Conservation (phyloP, 1,140 invertebrate genomes). For the Sminthurinus signatus region DNA sequence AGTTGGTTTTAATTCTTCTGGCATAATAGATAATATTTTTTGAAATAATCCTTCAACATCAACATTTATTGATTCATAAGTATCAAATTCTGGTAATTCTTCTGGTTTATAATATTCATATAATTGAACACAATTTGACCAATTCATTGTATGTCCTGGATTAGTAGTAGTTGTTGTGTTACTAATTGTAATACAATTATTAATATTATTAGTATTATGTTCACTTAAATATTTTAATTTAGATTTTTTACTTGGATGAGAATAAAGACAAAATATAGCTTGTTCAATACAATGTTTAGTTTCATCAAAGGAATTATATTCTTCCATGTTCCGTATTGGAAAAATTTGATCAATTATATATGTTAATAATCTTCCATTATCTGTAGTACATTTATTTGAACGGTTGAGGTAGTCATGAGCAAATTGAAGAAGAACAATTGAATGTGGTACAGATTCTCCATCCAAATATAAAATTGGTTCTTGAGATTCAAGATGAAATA, state of each 20-base stretch:
- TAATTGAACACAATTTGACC: constrained; percentile 66
- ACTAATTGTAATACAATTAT: too few species aligned
- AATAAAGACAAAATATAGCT: constrained; percentile 80
- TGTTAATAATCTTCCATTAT: constrained; percentile 67
- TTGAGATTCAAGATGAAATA: constrained; percentile 24
- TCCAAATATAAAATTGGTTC: constrained; percentile 44
- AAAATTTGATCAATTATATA: constrained; percentile 68
- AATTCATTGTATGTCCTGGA: constrained; percentile 68
- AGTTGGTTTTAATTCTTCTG: constrained; percentile 57
- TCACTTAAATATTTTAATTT: constrained; percentile 64
- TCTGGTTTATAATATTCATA: constrained; percentile 79
- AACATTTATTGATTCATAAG: constrained; percentile 63
- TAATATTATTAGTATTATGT: constrained; percentile 65
- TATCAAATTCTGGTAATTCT: constrained; percentile 74
- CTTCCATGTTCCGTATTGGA: constrained; percentile 50
- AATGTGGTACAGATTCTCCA: constrained; percentile 59
- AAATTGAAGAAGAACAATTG: constrained; percentile 69
- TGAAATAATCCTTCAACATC: constrained; percentile 72
- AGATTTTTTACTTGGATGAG: constrained; percentile 70
- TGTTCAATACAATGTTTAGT: constrained; percentile 70
- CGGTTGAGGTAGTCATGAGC: constrained; percentile 63
- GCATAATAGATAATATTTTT: constrained; percentile 65
- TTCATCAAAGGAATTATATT: constrained; percentile 40
- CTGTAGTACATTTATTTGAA: constrained; percentile 63
- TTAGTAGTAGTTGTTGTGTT: too few species aligned